phyloP scores from a whole-genome alignment of 2,113 vertebrate species.

The Corynorhinus townsendii region DNA sequence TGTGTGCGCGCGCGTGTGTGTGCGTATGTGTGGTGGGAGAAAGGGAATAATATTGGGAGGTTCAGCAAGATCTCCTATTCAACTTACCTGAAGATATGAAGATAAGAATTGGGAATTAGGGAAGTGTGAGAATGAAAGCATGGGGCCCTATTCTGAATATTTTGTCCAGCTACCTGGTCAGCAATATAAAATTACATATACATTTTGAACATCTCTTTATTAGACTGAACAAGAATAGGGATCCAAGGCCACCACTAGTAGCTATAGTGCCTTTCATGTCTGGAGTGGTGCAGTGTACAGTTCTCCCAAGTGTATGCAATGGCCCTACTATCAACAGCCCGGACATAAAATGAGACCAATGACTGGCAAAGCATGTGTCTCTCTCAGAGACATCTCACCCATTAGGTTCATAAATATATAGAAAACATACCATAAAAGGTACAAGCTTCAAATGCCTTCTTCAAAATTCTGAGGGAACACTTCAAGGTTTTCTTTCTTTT shows the following conservation, averaged over 20 bases:
- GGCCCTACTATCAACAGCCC: not conserved
- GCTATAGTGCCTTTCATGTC: not conserved
- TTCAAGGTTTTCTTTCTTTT: not conserved
- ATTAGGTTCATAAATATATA: constrained; percentile 6
- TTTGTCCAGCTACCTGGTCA: not conserved
- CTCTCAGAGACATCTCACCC: constrained; percentile 9
- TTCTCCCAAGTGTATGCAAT: not conserved
- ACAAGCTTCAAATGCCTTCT: not conserved
- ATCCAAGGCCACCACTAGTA: not conserved
- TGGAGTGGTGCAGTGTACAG: too few species aligned
- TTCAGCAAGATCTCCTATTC: not conserved
- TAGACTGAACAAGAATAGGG: not conserved
- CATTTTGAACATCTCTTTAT: constrained; percentile 44
- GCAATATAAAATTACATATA: constrained; percentile 16
- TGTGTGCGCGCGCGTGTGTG: too few species aligned
- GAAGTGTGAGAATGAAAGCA: not conserved
- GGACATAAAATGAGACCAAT: constrained; percentile 7
- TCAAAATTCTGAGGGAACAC: not conserved
- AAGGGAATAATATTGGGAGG: not conserved
- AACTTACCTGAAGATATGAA: not conserved
- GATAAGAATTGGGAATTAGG: not conserved
- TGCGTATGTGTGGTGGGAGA: not conserved
- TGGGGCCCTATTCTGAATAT: not conserved
- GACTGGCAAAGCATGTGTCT: constrained; percentile 24
- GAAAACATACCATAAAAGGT: not conserved